These are phyloP conservation scores for Bostrychus sinensis DNA, from an alignment of 2,113 vertebrate species.

Conservation along the genomic window DNA sequence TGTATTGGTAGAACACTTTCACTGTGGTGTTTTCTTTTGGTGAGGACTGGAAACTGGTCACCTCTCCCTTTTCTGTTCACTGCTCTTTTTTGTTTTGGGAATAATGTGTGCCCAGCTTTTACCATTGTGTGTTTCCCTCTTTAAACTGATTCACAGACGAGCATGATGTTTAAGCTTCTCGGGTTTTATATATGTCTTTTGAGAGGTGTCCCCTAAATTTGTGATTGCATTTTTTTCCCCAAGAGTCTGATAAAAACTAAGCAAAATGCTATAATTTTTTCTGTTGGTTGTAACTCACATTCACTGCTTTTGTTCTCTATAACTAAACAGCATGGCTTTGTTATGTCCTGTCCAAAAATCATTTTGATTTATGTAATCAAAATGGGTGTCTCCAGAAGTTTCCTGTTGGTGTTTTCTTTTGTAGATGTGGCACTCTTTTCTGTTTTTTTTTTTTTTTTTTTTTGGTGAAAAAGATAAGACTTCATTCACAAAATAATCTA, in stretches of 20 bases:
- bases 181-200: slow-evolving; percentile 7
- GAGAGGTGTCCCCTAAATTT: slow-evolving; percentile 1
- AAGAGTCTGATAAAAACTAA: neutral
- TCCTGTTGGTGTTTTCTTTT: slow-evolving; percentile 29
- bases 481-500: slow-evolving; percentile 51
- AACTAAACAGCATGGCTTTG: slow-evolving; percentile 73
- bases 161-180: slow-evolving; percentile 17
- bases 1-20: slow-evolving; percentile 59
- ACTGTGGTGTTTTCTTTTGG: slow-evolving; percentile 37
- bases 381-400: slow-evolving; percentile 37
- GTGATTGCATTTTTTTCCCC: neutral
- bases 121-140: slow-evolving; percentile 38
- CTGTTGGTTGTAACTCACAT: neutral
- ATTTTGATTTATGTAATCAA: slow-evolving; percentile 71
- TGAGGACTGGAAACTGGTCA: slow-evolving; percentile 36
- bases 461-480: slow-evolving; percentile 37
- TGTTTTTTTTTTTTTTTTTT: slow-evolving; percentile 30
- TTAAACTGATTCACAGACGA: slow-evolving; percentile 38
- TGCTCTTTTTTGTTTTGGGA: slow-evolving; percentile 2
- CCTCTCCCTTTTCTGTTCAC: neutral
- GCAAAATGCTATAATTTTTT: neutral
- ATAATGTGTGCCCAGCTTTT: slow-evolving; percentile 14
- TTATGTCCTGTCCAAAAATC: slow-evolving; percentile 25
- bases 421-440: slow-evolving; percentile 22
- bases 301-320: neutral